Base-by-base conservation (phyloP, 1,140 invertebrate genomes). In the Leptinotarsa texana region DNA sequence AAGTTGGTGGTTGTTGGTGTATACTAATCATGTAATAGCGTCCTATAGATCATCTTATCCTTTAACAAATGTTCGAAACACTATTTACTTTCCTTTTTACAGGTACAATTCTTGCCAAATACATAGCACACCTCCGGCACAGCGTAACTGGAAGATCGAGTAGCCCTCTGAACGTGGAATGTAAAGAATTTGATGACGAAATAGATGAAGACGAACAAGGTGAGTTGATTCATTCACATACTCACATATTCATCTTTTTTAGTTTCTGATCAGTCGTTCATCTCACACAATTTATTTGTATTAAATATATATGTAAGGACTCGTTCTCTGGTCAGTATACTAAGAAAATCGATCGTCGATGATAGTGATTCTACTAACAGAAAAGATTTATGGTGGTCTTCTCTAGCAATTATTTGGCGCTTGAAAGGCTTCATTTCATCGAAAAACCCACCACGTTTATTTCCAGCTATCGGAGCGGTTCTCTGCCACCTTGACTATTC, bases 91-190 rank as follows among this genome's bases (percentile, higher is more conserved):
- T 21, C 22, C 15, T 57, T 17, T 57, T 57, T 57, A 57, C 5
- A 69, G 75, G 87, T 24, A 86, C 85, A 42, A 80, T 88, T n/a
- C 80, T 89, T 72, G 85, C 86, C 13, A 84, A 88, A 75, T 87
- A 89, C 75, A 86, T 89, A 33, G 87, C 88, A 3, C 83, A 86
- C 63, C 82, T 86, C 49, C 77, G 86, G 18, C 85, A 88, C 77
- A 83, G 80, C 72, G 85, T 85, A 21, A 89, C 88, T 0, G 88
- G 88, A 42, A 80, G 86, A 47, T 83, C 86, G 62, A 86, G 85
- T 68, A 88, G 87, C 81, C 88, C 88, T 3, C 82, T 88, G 17
- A 82, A 84, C 75, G 76, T 80, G 42, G 80, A 83, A 70, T 81
- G 79, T 63, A 80, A 80, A 69, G 79, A 80, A 13, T 78, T 77